phyloP scores from a whole-genome alignment of 2,888 invertebrate genomes.

The Tenodera sinensis region DNA sequence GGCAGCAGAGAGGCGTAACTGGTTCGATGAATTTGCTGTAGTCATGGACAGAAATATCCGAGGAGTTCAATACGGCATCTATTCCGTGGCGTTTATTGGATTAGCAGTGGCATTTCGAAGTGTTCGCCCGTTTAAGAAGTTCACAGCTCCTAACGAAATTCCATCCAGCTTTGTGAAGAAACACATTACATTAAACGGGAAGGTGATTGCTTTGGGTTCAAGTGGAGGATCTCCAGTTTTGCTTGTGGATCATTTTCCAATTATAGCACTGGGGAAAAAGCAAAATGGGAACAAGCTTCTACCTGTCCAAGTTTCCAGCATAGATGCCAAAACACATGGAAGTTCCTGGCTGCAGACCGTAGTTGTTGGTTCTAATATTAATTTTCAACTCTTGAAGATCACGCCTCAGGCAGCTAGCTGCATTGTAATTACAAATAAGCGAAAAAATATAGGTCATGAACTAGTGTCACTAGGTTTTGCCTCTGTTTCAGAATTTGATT shows the following conservation, averaged over 20 bases:
- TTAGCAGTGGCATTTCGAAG: constrained; percentile 55
- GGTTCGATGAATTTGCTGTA: constrained; percentile 40
- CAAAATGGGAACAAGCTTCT: constrained; percentile 40
- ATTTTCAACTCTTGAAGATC: constrained; percentile 45
- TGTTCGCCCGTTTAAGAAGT: constrained; percentile 54
- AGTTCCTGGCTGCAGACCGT: constrained; percentile 58
- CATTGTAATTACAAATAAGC: constrained; percentile 4
- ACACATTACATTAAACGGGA: constrained; percentile 43
- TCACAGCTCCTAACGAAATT: constrained; percentile 44
- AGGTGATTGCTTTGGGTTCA: constrained; percentile 44
- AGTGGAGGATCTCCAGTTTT: constrained; percentile 40
- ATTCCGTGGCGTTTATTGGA: constrained; percentile 55
- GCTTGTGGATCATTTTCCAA: constrained; percentile 46
- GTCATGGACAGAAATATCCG: constrained; percentile 43
- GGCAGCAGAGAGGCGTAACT: constrained; percentile 34
- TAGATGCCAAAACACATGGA: constrained; percentile 50
- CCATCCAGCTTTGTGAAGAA: constrained; percentile 45
- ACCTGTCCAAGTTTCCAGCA: constrained; percentile 52
- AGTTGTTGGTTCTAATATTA: constrained; percentile 49
- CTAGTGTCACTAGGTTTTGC: constrained; percentile 34
- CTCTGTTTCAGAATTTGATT: constrained; percentile 32
- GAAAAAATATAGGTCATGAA: constrained; percentile 28
- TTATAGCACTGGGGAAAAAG: constrained; percentile 38
- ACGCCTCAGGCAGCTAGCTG: constrained; percentile 21
- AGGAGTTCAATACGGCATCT: constrained; percentile 54